Evolutionary conservation across 2,113 vertebrate species (phyloP).

Genomic region (Tyto alba): DNA sequence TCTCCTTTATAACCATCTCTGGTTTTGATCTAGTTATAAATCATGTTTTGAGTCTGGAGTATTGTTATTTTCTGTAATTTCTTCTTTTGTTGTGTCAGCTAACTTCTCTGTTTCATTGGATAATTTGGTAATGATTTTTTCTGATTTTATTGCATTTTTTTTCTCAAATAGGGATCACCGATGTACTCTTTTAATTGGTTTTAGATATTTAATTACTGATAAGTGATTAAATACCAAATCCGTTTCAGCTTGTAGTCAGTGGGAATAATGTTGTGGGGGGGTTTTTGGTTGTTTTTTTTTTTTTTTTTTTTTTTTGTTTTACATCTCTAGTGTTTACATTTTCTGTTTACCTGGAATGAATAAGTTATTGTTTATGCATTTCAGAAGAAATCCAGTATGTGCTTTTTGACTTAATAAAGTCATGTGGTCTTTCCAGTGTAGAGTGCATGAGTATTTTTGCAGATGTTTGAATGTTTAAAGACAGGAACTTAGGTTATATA

Average conservation of each 20-base stretch:
- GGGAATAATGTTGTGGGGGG: neutral
- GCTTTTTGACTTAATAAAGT: neutral
- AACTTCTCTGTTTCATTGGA: neutral
- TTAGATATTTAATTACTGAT: neutral
- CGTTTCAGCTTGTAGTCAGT: neutral
- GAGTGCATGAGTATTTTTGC: neutral
- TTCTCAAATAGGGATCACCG: neutral
- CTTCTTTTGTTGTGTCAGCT: neutral
- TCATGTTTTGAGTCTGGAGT: neutral
- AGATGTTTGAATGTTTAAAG: neutral
- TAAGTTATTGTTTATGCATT: neutral
- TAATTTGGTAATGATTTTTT: neutral
- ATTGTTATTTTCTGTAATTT: neutral
- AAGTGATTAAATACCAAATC: neutral
- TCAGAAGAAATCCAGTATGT: neutral
- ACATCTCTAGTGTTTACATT: neutral
- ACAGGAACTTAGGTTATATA: neutral
- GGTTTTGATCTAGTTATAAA: neutral
- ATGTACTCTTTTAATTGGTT: neutral
- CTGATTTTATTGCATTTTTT: neutral
- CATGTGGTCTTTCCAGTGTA: neutral
- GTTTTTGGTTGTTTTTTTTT: too few relatives aligned
- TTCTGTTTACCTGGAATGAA: neutral
- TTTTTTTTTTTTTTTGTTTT: neutral
- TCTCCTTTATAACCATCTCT: neutral